Evolutionary conservation across 1,140 invertebrate genomes (phyloP).

Genomic region (Probaryconus sp.): DNA sequence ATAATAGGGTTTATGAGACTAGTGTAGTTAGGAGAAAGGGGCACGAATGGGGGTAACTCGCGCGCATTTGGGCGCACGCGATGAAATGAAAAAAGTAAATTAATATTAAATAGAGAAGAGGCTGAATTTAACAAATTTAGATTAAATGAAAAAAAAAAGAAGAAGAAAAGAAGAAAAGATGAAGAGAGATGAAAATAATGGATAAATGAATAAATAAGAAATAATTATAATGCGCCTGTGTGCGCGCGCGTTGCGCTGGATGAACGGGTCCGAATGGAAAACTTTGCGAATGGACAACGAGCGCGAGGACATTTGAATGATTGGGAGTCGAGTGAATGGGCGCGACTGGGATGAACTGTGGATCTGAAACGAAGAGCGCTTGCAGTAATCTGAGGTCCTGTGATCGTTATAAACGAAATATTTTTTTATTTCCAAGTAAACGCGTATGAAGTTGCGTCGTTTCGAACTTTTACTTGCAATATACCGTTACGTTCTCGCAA

Average conservation of each 20-base stretch:
- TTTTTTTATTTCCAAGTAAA: constrained; percentile 79
- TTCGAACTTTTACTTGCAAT: constrained; percentile 79
- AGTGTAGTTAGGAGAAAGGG: constrained; percentile 75
- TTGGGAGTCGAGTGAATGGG: constrained; percentile 3
- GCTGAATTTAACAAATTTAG: constrained; percentile 60
- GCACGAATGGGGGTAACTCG: constrained; percentile 49
- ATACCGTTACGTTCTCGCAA: constrained; percentile 79
- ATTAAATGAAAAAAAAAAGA: constrained; percentile 33
- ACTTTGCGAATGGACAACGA: constrained; percentile 13
- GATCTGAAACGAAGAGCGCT: constrained; percentile 70
- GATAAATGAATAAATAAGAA: constrained; percentile 13
- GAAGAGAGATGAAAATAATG: too few relatives aligned
- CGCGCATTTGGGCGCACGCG: constrained; percentile 40
- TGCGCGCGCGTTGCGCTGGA: constrained; percentile 37
- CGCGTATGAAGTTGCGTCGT: constrained; percentile 77
- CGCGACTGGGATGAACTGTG: constrained; percentile 36
- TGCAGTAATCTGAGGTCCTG: constrained; percentile 79
- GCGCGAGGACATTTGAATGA: constrained; percentile 24
- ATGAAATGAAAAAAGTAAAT: constrained; percentile 21
- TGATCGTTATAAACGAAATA: constrained; percentile 80
- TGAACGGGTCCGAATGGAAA: constrained; percentile 14
- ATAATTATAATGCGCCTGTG: constrained; percentile 22
- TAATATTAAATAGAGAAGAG: constrained; percentile 53
- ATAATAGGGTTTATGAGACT: constrained; percentile 78
- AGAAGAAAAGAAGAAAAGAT: not conserved